Evolutionary conservation across 23 tunicate species (phyloP).

Genomic region (Phallusia fumigata): DNA sequence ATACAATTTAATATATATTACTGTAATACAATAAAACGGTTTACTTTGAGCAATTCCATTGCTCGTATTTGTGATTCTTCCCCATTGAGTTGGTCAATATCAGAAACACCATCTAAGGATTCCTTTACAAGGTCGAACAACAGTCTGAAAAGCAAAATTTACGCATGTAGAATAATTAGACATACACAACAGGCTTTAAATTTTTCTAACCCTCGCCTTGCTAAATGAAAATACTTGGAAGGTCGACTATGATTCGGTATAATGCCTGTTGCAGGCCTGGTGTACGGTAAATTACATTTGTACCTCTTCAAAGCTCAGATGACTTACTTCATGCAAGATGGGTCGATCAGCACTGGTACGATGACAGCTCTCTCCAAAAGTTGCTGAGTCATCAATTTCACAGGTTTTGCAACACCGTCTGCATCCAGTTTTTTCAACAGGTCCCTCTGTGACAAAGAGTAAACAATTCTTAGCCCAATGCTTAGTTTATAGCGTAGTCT

Average conservation of each 20-base stretch:
- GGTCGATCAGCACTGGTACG: constrained; percentile 66
- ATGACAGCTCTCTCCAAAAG: constrained; percentile 75
- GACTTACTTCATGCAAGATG: constrained; percentile 49
- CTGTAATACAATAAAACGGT: too few relatives aligned
- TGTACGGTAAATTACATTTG: too few relatives aligned
- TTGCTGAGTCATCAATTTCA: constrained; percentile 53
- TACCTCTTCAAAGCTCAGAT: too few relatives aligned
- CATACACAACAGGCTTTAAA: too few relatives aligned
- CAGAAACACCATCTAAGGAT: constrained; percentile 58
- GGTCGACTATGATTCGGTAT: too few relatives aligned
- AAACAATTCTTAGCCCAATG: too few relatives aligned
- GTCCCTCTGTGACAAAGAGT: constrained; percentile 39
- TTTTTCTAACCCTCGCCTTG: too few relatives aligned
- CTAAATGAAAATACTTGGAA: too few relatives aligned
- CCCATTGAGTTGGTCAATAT: constrained; percentile 44
- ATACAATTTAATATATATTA: too few relatives aligned
- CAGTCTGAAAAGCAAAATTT: constrained; percentile 24
- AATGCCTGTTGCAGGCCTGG: too few relatives aligned
- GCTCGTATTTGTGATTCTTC: constrained; percentile 44
- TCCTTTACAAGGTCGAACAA: constrained; percentile 57
- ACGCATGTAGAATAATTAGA: too few relatives aligned
- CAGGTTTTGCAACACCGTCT: constrained; percentile 47
- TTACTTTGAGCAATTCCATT: constrained; percentile 63
- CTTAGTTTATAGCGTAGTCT: too few relatives aligned
- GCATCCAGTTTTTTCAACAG: constrained; percentile 72